Percentiles rank a stretch among this genome's conserved stretches.
Conservation (phyloP, 2,888 invertebrate genomes). For the Euspilapteryx auroguttella region DNA sequence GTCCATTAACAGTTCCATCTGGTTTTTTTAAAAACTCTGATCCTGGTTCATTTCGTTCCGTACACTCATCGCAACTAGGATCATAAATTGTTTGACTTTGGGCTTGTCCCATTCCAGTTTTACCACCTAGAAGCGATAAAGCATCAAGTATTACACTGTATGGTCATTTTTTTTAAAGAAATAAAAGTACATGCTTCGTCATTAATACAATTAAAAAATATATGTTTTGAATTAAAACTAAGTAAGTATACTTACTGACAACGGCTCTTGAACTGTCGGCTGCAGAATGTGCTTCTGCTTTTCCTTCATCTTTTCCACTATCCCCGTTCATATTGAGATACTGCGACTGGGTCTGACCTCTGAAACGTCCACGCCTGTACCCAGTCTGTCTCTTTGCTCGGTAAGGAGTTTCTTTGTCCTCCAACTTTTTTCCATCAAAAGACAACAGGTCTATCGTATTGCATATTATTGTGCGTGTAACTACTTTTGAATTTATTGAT, state of each 20-base stretch:
- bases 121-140: constrained; percentile 75
- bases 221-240: too few relatives aligned
- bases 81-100: constrained; percentile 80
- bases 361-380: constrained; percentile 40
- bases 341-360: constrained; percentile 85
- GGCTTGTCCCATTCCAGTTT: constrained; percentile 85
- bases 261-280: constrained; percentile 70
- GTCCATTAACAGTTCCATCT: constrained; percentile 5
- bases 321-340: constrained; percentile 65
- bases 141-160: too few relatives aligned
- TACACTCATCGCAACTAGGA: constrained; percentile 69
- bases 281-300: constrained; percentile 80
- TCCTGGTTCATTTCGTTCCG: constrained; percentile 23
- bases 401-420: too few relatives aligned
- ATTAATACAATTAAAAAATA: too few relatives aligned
- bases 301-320: constrained; percentile 67
- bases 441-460: too few relatives aligned
- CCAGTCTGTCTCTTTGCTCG: background rate
- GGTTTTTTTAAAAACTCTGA: constrained; percentile 19
- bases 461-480: too few relatives aligned
- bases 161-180: too few relatives aligned
- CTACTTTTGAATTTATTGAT: too few relatives aligned
- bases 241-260: constrained; percentile 76
- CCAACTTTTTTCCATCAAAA: too few relatives aligned
- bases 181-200: too few relatives aligned